Conservation (phyloP, 2,113 vertebrate genomes). For the Cynopterus brachyotis region DNA sequence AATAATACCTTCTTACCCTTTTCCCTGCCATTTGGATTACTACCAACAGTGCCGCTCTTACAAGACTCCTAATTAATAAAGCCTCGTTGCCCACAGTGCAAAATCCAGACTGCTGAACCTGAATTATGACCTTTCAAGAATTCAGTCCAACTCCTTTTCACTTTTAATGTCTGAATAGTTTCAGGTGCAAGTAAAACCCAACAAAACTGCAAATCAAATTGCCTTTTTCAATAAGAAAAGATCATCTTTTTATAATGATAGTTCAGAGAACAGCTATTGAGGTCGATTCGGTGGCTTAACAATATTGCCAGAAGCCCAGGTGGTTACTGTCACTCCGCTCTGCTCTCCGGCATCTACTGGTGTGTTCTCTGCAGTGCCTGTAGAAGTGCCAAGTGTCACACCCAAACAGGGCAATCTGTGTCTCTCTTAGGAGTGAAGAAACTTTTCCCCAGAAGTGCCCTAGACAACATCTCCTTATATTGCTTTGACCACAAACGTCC, state of each 20-base stretch:
- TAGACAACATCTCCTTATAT: not conserved
- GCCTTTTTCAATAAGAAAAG: not conserved
- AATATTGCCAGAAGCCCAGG: not conserved
- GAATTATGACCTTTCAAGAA: not conserved
- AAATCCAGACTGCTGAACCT: not conserved
- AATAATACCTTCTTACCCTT: not conserved
- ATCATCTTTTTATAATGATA: not conserved
- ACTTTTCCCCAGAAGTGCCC: not conserved
- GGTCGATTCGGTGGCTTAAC: not conserved
- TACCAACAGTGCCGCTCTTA: not conserved
- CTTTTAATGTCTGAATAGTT: not conserved
- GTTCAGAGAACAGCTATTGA: not conserved
- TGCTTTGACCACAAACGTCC: not conserved
- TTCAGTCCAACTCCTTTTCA: not conserved
- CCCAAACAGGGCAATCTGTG: not conserved
- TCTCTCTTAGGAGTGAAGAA: not conserved
- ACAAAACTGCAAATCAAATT: not conserved
- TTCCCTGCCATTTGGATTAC: not conserved
- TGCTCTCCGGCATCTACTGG: not conserved
- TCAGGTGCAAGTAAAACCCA: not conserved
- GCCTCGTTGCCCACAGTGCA: not conserved
- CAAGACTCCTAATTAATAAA: not conserved
- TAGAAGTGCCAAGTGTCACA: not conserved
- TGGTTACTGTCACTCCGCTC: not conserved
- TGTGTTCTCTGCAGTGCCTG: not conserved